A percentile compares a stretch with the other conserved stretches of the same genome.
Evolutionary conservation across 2,797 vertebrate genomes (phyloP).

Genomic region (Dendrocincla fuliginosa): DNA sequence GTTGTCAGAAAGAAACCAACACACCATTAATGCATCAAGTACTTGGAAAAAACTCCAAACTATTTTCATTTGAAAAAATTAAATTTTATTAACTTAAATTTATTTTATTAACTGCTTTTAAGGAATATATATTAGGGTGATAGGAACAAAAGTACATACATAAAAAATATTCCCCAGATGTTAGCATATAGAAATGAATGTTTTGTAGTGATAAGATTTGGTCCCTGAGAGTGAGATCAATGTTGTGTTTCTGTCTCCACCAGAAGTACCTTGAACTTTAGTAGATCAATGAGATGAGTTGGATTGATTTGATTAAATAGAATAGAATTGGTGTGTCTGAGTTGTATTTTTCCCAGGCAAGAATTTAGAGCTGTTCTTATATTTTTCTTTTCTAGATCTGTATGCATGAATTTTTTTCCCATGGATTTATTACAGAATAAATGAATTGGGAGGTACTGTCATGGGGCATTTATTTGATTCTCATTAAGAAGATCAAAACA

Average conservation of each 20-base stretch:
- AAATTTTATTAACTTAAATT: background rate
- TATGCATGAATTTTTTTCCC: background rate
- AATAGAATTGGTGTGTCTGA: background rate
- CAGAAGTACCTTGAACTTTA: background rate
- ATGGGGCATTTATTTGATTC: background rate
- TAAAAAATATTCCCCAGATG: background rate
- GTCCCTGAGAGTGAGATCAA: background rate
- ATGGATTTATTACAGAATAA: conserved; percentile 5
- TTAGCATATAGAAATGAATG: background rate
- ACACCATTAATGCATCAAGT: background rate
- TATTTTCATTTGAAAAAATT: background rate
- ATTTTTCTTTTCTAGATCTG: background rate
- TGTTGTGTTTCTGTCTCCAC: background rate
- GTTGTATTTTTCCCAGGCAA: background rate
- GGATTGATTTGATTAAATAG: background rate
- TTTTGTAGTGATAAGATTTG: background rate
- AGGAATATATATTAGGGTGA: background rate
- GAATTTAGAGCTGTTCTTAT: background rate
- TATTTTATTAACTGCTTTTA: background rate
- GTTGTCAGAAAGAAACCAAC: background rate
- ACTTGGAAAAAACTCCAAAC: background rate
- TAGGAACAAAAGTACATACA: background rate
- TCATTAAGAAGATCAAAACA: conserved; percentile 33
- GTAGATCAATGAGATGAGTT: background rate
- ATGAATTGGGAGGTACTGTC: background rate